Evolutionary conservation across 2,113 vertebrate genomes (phyloP).

Genomic region (Ophiodon elongatus): DNA sequence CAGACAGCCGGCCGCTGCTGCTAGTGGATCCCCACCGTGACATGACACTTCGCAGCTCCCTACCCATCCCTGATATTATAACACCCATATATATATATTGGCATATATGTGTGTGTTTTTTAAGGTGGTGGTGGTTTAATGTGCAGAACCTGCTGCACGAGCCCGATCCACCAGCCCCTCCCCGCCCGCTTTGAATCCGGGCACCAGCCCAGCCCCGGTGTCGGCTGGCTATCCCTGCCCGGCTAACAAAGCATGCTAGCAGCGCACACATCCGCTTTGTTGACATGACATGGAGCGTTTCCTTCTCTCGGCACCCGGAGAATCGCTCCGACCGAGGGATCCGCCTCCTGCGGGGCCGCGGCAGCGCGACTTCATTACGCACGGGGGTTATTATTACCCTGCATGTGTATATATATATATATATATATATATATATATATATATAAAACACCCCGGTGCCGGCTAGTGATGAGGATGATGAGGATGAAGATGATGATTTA

Average conservation of each 20-base stretch:
- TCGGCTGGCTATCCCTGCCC: conserved; percentile 46
- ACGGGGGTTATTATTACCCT: conserved; percentile 10
- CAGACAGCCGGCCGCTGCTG: conserved; percentile 36
- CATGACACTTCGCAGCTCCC: conserved; percentile 31
- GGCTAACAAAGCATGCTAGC: conserved; percentile 81
- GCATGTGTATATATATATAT: no score
- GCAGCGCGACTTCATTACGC: conserved; percentile 15
- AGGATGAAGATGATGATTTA: conserved; percentile 25
- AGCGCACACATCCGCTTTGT: conserved; percentile 80
- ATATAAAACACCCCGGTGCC: not conserved
- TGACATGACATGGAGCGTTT: conserved; percentile 77
- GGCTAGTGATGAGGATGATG: not conserved
- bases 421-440: no score
- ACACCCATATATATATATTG: no score
- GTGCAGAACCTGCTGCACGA: not conserved
- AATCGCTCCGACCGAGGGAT: conserved; percentile 13
- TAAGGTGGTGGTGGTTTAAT: not conserved
- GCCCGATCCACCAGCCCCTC: not conserved
- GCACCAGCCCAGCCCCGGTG: conserved; percentile 57
- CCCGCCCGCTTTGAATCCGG: not conserved
- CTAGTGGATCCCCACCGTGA: conserved; percentile 52
- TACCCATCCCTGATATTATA: not conserved
- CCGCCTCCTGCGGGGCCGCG: conserved; percentile 19
- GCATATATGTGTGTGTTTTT: not conserved
- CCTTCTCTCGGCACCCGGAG: conserved; percentile 50